Base-by-base conservation (phyloP, 1,140 invertebrate species). In the Lordiphosa stackelbergi region DNA sequence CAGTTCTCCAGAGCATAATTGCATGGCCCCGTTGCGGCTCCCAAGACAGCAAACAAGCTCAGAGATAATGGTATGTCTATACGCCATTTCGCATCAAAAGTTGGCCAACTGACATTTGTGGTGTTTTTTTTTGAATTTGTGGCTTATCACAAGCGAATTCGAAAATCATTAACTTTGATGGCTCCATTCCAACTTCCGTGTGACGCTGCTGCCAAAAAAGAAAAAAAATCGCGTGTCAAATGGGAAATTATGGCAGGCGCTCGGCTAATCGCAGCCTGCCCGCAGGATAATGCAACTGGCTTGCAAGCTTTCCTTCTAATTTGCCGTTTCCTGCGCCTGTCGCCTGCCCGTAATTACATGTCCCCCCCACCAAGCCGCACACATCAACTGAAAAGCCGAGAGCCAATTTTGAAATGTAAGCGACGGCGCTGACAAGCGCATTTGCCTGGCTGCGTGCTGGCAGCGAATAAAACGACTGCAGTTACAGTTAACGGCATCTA, bases 401-500 rank as follows among this genome's bases (percentile, higher is more conserved):
- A 42, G 69, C 58, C 72, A 71, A 71, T 64, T 75, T 61, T 54
- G 52, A 69, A 72, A 64, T 69, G 62, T 49, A 48, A 24, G 38
- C 47, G 5, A 4, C 36, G 55, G 41, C 55, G 56, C 69, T 69
- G 69, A 71, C 66, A 66, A 57, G 57, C 66, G 68, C 54, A 69
- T 69, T 71, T 71, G 69, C 42, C 60, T 53, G 16, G 48, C 75
- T 81, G 77, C 75, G 75, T 79, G 74, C 47, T 79, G 75, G 22
- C 42, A 60, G 66, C 70, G 61, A 79, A 79, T 79, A 81, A 79
- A 79, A 58, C 51, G 68, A 48, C 58, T 59, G 75, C 68, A 79
- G 68, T 75, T 79, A 72, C 59, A 60, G 75, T 75, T 79, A 79
- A 79, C 75, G 77, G 75, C 75, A 79, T 75, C 75, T 79, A 79